Conservation (phyloP, 2,797 vertebrate species). For the Lutjanus campechanus region DNA sequence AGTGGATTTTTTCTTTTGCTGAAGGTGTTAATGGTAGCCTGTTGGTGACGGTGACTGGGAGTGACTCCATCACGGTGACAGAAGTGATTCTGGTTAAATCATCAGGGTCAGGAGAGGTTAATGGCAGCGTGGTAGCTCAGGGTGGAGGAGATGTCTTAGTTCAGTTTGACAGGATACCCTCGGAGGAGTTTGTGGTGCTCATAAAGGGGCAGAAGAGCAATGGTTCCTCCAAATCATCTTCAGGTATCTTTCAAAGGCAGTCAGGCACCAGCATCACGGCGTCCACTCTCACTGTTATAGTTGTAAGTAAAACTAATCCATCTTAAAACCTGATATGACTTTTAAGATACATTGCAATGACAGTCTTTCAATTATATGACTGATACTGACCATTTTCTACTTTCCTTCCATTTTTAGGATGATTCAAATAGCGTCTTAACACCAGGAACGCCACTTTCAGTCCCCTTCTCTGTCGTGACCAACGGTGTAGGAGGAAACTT, state of each 20-base stretch:
- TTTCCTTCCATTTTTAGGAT: conserved; percentile 37
- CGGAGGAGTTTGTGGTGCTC: conserved; percentile 41
- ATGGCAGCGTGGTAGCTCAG: conserved; percentile 16
- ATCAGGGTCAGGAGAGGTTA: conserved; percentile 2
- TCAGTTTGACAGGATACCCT: conserved; percentile 43
- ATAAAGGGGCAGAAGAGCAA: conserved; percentile 36
- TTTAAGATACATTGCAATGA: not conserved
- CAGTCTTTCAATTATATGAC: not conserved
- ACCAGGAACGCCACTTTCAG: conserved; percentile 42
- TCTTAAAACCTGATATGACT: not conserved
- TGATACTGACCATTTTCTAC: not conserved
- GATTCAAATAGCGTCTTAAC: conserved; percentile 20
- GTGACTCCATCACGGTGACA: conserved; percentile 26
- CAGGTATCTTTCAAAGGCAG: conserved; percentile 56
- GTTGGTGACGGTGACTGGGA: conserved; percentile 51
- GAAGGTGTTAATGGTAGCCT: conserved; percentile 56
- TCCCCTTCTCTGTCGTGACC: conserved; percentile 57
- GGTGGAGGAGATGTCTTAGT: conserved; percentile 43
- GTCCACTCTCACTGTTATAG: conserved; percentile 49
- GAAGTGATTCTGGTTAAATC: conserved; percentile 57
- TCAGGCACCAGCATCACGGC: conserved; percentile 42
- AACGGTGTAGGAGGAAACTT: conserved; percentile 14
- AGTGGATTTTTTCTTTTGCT: not conserved
- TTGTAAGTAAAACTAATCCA: not conserved
- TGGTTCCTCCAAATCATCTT: rapidly evolving